Evolutionary conservation across 92 coral and sea anemone species (phyloP).

Genomic region (Actinernus sp.): DNA sequence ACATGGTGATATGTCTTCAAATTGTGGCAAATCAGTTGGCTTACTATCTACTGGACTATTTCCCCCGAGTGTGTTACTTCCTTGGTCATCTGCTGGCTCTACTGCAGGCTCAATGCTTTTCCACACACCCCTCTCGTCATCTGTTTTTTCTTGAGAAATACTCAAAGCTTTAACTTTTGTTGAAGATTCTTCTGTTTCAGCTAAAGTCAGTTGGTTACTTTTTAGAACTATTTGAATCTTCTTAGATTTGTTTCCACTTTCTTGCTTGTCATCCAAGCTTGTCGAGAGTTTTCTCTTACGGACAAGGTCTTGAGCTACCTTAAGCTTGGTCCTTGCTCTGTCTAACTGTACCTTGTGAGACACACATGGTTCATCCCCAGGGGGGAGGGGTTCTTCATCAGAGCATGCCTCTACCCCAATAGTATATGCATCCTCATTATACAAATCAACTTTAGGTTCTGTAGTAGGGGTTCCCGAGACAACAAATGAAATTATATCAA

Average conservation of each 20-base stretch:
- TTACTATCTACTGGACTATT: neutral
- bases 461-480: conserved; percentile 37
- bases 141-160: conserved; percentile 5
- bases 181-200: conserved; percentile 26
- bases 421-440: conserved; percentile 73
- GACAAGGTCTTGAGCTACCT: conserved; percentile 68
- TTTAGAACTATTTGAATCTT: conserved; percentile 71
- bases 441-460: conserved; percentile 23
- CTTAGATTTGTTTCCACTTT: conserved; percentile 43
- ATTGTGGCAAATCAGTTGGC: conserved; percentile 62
- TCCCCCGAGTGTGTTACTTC: neutral
- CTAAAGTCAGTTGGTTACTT: conserved; percentile 48
- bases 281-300: conserved; percentile 74
- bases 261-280: conserved; percentile 64
- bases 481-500: conserved; percentile 65
- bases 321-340: conserved; percentile 54
- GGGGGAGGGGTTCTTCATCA: conserved; percentile 84
- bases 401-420: conserved; percentile 70
- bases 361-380: conserved; percentile 74
- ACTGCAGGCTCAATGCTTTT: neutral
- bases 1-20: conserved; percentile 96
- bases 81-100: neutral
- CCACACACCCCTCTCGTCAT: conserved; percentile 12
- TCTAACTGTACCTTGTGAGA: conserved; percentile 75
- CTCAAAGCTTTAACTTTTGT: neutral